Evolutionary conservation across 2,888 invertebrate species (phyloP), one percentile per base, ranked within the genome.

Genomic region (Chymomyza caudatula): DNA sequence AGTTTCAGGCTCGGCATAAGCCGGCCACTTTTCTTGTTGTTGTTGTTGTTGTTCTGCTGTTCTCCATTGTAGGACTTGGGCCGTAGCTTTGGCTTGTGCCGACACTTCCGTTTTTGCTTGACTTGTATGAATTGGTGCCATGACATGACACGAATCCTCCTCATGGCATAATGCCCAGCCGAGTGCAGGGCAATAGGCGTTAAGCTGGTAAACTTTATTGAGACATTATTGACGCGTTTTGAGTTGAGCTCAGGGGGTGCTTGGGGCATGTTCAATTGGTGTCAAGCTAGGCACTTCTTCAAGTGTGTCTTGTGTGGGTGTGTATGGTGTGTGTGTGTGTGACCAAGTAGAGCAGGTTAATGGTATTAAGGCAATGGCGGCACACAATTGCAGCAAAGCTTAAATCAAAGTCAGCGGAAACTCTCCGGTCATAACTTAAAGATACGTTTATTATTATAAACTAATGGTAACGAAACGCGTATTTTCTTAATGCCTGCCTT

Each of bases 171-270:
- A n/a, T 8, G 59, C 29, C 13, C 17, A 29, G 47, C 47, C 47
- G 44, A 15, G 15, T 47, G 44, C 44, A 17, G 62, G 20, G 73
- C 76, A 75, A n/a, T n/a, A n/a, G n/a, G n/a, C n/a, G n/a, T n/a
- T n/a, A n/a, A n/a, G n/a, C n/a, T n/a, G n/a, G n/a, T n/a, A n/a
- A 73, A 79, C 81, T 83, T 83, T 83, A 81, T 83, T 78, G 76
- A 81, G 82, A 81, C 79, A 83, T 81, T 74, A 88, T 85, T 86
- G 81, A 86, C 79, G 81, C 73, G 84, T 75, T 77, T 51, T 17
- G 51, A 19, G 17, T 17, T 17, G 44, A 17, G 44, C 5, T 17
- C 44, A 20, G 51, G 51, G 19, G 20, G 51, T 11, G 11, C 6
- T 15, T 15, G 19, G 47, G 47, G 17, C 19, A 47, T 8, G 15